Evolutionary conservation across 2,797 vertebrate species (phyloP), one percentile per base, ranked within the genome.

Genomic region (Cheirogaleus major): DNA sequence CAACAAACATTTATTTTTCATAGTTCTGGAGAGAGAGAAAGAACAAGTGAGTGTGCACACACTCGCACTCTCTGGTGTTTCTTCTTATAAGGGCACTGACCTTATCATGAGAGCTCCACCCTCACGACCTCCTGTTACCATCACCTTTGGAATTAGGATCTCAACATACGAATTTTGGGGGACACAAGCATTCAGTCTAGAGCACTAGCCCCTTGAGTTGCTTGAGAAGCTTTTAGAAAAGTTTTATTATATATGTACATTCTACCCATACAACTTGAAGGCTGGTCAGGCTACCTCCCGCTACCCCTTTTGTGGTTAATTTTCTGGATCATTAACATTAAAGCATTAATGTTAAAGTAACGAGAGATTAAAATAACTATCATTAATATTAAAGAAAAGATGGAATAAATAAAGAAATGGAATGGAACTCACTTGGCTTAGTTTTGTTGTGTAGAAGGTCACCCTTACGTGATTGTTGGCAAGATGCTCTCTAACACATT

Each of bases 171-270:
- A 63, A 23, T 63, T 79, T 52, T 17, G 5, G 12, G 32, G 65
- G 8, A 27, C 30, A n/a, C 10, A 27, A 2, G 23, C 52, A 83
- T 48, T 65, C 20, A 65, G 30, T 48, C 30, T 59, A 10, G 32
- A 48, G 59, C n/a, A 13, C 41, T 80, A 55, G 69, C 35, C 41
- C 67, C 48, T 80, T 41, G 75, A 87, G 20, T 76, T 91, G 52
- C 61, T 65, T 78, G 69, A 85, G 52, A 48, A 63, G 50, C 63
- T 83, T 63, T 95, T 89, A 45, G 61, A 41, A 96, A 65, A 18
- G 5, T 87, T 4, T 35, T 25, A 4, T 20, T 43, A 30, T 72
- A 13, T 78, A 0, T 30, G 17, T 63, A 5, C 20, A 35, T 63
- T 67, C 14, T 1, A 20, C 76, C 11, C 27, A 52, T 86, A 8